Evolutionary conservation across 2,797 vertebrate species (phyloP).

Genomic region (Platyrinchus mystaceus): DNA sequence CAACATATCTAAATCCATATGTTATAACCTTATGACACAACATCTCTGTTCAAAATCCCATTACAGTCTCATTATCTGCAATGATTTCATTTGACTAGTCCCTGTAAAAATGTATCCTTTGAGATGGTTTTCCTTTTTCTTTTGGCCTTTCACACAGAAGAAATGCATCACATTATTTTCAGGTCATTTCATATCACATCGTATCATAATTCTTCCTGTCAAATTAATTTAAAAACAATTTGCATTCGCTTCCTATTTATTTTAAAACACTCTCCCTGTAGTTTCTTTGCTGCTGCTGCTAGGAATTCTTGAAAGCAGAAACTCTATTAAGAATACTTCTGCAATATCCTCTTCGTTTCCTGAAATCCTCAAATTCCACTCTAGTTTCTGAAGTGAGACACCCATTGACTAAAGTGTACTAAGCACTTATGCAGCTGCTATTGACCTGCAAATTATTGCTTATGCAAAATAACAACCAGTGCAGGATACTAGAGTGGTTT

Average conservation of each 20-base stretch:
- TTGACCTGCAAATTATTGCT: not conserved
- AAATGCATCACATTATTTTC: not conserved
- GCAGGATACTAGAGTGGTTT: not conserved
- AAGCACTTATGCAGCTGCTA: not conserved
- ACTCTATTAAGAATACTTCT: not conserved
- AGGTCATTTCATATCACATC: not conserved
- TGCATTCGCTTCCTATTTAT: not conserved
- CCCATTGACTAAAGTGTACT: not conserved
- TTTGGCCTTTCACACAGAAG: not conserved
- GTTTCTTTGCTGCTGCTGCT: not conserved
- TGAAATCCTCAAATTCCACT: not conserved
- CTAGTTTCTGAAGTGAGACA: not conserved
- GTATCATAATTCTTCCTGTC: not conserved
- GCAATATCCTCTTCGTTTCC: not conserved
- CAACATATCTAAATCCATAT: not conserved
- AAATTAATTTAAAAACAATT: not conserved
- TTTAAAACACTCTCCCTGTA: not conserved
- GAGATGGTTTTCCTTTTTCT: not conserved
- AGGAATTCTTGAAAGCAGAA: not conserved
- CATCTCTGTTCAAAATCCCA: not conserved
- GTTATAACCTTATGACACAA: not conserved
- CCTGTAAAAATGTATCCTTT: not conserved
- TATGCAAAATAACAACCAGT: not conserved
- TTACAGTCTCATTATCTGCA: conserved; percentile 32
- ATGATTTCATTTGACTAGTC: conserved; percentile 4